Conservation (phyloP, 2,113 vertebrate species). For the Tapirus terrestris region DNA sequence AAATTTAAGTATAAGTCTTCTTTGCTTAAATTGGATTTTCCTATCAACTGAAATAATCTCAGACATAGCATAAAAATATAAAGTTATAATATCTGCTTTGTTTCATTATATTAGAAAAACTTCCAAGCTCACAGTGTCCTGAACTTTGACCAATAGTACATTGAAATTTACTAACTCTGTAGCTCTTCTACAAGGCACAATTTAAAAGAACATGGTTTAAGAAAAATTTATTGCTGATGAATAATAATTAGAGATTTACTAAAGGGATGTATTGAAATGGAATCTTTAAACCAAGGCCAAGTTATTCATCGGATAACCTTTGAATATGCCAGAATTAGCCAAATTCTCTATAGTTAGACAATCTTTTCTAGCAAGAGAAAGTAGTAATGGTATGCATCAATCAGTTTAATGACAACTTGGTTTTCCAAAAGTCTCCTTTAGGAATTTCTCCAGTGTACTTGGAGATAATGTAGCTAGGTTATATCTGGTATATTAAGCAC, state of each 20-base stretch:
- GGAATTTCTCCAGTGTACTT: background rate
- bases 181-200: background rate
- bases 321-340: background rate
- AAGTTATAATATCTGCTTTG: background rate
- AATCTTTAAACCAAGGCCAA: background rate
- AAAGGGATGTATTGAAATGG: background rate
- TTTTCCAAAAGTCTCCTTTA: background rate
- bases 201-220: background rate
- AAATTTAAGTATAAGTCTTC: background rate
- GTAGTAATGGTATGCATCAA: background rate
- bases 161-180: background rate
- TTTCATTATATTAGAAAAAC: background rate
- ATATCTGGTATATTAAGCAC: background rate
- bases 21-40: constrained; percentile 32
- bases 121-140: background rate
- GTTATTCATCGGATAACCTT: background rate
- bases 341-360: background rate
- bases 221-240: background rate
- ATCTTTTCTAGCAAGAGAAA: constrained; percentile 8
- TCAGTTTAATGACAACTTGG: background rate
- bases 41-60: background rate
- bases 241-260: background rate
- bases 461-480: background rate
- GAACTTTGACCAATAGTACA: background rate
- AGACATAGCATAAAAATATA: background rate